Percentiles rank a stretch among this genome's conserved stretches.
phyloP scores from a whole-genome alignment of 2,888 invertebrate species.

The Petrolisthes cinctipes region DNA sequence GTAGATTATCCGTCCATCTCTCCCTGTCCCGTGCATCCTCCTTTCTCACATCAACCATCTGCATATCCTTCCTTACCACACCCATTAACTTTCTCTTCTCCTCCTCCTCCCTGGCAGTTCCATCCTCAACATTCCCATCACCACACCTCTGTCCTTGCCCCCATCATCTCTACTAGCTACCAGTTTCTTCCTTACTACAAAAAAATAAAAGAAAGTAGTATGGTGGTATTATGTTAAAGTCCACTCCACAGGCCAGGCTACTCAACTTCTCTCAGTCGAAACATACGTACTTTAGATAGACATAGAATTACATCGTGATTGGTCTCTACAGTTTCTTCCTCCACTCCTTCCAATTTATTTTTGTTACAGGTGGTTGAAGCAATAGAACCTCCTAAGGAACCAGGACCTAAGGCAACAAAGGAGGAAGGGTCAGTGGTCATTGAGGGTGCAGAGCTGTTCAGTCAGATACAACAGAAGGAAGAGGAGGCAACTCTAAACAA shows the following conservation, averaged over 20 bases:
- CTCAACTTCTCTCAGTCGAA: no score
- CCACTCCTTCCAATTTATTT: no score
- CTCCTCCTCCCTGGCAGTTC: not conserved
- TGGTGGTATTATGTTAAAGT: no score
- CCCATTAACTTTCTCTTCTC: not conserved
- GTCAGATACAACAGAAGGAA: slow-evolving; percentile 33
- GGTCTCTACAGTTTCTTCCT: no score
- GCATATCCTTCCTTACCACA: not conserved
- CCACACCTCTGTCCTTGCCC: not conserved
- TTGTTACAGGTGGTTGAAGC: not conserved
- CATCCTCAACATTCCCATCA: not conserved
- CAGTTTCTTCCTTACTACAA: no score
- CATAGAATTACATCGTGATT: no score
- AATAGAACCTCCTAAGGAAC: slow-evolving; percentile 17
- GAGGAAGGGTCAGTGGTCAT: slow-evolving; percentile 18
- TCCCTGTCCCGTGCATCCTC: not conserved
- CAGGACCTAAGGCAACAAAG: slow-evolving; percentile 13
- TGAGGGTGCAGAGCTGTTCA: slow-evolving; percentile 28
- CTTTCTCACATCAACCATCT: not conserved
- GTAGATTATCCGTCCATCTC: not conserved
- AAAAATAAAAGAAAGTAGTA: not conserved
- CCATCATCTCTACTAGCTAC: not conserved
- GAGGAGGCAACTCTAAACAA: slow-evolving; percentile 22
- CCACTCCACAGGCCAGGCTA: no score
- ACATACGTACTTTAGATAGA: no score